Evolutionary conservation across 2,113 vertebrate species (phyloP).

Genomic region (Thalassarche chlororhynchos): DNA sequence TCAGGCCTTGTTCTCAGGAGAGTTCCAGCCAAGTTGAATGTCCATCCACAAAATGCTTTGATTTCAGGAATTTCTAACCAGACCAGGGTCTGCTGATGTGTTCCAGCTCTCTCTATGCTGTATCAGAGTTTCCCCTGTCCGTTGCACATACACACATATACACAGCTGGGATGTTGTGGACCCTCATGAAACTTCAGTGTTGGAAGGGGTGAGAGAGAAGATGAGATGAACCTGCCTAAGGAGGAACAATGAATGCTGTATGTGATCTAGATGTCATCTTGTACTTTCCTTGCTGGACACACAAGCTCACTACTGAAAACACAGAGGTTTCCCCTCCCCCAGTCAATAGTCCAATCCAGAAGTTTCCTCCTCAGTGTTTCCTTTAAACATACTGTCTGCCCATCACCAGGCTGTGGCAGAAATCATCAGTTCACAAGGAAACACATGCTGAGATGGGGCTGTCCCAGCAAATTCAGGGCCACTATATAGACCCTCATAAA

Average conservation of each 20-base stretch:
- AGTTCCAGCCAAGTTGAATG: neutral
- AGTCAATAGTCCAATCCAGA: neutral
- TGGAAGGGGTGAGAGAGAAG: neutral
- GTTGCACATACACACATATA: rapidly evolving
- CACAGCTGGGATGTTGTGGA: neutral
- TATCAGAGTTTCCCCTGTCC: neutral
- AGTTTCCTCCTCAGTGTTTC: neutral
- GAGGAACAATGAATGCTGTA: neutral
- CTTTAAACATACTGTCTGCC: neutral
- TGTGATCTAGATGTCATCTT: neutral
- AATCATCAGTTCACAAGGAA: neutral
- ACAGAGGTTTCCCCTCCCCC: neutral
- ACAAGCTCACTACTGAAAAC: neutral
- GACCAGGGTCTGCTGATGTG: neutral
- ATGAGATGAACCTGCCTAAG: neutral
- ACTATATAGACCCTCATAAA: neutral
- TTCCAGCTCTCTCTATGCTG: neutral
- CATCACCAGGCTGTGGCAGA: neutral
- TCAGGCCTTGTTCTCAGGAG: neutral
- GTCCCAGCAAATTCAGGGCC: neutral
- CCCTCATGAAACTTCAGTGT: neutral
- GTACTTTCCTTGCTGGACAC: neutral
- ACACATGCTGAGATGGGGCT: neutral
- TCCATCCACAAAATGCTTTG: neutral
- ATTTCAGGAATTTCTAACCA: neutral